phyloP scores from a whole-genome alignment of 1,140 invertebrate genomes.

The Sitophilus oryzae region DNA sequence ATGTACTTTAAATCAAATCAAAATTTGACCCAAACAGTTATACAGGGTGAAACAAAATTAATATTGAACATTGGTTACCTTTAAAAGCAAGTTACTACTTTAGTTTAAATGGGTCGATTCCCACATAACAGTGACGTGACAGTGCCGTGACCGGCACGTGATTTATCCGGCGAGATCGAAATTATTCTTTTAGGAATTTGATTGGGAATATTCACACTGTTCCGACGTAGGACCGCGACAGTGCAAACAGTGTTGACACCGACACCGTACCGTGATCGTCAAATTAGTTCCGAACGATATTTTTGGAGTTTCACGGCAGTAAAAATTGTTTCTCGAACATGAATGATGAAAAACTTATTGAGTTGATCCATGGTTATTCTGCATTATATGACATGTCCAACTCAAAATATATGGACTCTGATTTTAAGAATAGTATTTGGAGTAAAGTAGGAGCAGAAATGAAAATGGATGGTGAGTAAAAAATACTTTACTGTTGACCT shows the following conservation, averaged over 20 bases:
- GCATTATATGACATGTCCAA: conserved; percentile 8
- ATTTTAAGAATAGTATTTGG: conserved; percentile 9
- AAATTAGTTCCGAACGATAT: conserved; percentile 4
- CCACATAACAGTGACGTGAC: no score
- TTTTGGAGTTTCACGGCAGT: not conserved
- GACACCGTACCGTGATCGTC: not conserved
- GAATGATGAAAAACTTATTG: no score
- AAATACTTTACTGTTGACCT: no score
- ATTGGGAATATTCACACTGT: not conserved
- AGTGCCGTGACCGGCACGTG: conserved; percentile 6
- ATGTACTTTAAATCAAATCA: no score
- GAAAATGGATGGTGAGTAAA: no score
- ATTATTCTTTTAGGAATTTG: conserved; percentile 5
- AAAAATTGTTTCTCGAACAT: no score
- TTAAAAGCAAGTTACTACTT: no score
- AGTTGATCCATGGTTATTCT: not conserved
- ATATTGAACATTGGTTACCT: no score
- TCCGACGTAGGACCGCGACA: conserved; percentile 1
- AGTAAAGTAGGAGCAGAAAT: no score
- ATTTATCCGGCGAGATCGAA: conserved; percentile 6
- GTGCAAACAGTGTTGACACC: conserved; percentile 1
- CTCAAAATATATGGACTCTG: conserved; percentile 9
- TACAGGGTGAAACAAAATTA: no score
- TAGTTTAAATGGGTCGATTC: no score
- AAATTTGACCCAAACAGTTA: no score